These are phyloP conservation scores for Cyprinodon brontotheroides DNA, from an alignment of 2,113 vertebrate species.

Conservation along the genomic window DNA sequence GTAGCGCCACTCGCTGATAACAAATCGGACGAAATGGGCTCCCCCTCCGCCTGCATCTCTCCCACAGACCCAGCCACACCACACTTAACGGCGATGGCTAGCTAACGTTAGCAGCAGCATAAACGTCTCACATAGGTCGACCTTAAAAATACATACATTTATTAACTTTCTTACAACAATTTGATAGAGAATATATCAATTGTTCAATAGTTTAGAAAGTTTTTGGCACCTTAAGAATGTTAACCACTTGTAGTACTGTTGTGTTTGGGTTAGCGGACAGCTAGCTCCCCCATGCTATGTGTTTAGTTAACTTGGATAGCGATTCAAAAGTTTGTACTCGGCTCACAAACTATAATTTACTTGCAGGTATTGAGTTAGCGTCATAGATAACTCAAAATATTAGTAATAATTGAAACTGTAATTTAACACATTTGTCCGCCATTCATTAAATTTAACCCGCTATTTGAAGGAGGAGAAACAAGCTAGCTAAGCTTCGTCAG, in stretches of 20 bases:
- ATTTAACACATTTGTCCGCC: neutral
- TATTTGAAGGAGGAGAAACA: slow-evolving; percentile 5
- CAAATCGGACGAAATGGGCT: slow-evolving; percentile 69
- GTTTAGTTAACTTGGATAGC: slow-evolving; percentile 33
- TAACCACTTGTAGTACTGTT: slow-evolving; percentile 24
- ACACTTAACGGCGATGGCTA: slow-evolving; percentile 58
- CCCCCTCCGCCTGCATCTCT: slow-evolving; percentile 57
- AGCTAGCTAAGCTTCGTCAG: slow-evolving; percentile 46
- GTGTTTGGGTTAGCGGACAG: slow-evolving; percentile 64
- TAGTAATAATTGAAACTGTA: neutral
- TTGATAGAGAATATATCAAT: neutral
- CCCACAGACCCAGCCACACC: slow-evolving; percentile 53
- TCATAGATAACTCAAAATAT: accelerated
- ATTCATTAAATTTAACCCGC: slow-evolving; percentile 5
- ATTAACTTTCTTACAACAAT: neutral
- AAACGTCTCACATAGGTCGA: slow-evolving; percentile 28
- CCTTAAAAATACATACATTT: neutral
- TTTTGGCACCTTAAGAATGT: slow-evolving; percentile 5
- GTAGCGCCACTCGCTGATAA: slow-evolving; percentile 72
- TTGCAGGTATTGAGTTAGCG: accelerated
- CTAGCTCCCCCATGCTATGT: slow-evolving; percentile 46
- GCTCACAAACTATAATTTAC: neutral
- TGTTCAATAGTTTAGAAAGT: neutral
- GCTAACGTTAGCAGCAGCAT: slow-evolving; percentile 61
- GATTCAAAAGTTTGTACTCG: slow-evolving; percentile 37